Evolutionary conservation across 2,888 invertebrate genomes (phyloP).

Genomic region (Yponomeuta cagnagella): DNA sequence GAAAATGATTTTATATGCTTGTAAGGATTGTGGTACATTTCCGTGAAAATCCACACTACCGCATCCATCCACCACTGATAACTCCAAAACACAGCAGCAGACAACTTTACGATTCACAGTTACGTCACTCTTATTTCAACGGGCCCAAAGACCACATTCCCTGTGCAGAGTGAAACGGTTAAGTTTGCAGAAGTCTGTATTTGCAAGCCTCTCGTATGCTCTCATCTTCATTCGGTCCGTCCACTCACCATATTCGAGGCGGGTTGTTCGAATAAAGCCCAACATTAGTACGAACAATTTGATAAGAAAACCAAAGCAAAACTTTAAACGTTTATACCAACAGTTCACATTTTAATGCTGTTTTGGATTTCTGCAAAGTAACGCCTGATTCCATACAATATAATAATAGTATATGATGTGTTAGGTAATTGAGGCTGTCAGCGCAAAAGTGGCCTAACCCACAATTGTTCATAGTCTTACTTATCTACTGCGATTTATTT

Average conservation of each 20-base stretch:
- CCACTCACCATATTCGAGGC: neutral
- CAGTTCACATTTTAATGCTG: too few relatives aligned
- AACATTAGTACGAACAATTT: neutral
- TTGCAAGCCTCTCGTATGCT: neutral
- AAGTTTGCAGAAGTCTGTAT: slow-evolving; percentile 6
- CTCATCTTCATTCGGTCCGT: slow-evolving; percentile 8
- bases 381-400: too few relatives aligned
- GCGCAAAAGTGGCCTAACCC: too few relatives aligned
- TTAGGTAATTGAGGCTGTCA: too few relatives aligned
- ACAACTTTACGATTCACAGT: neutral
- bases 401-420: too few relatives aligned
- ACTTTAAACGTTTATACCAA: too few relatives aligned
- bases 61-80: neutral
- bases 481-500: too few relatives aligned
- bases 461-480: too few relatives aligned
- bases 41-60: neutral
- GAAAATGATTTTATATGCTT: too few relatives aligned
- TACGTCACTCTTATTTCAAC: neutral
- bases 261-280: neutral
- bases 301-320: neutral
- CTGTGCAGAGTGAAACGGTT: neutral
- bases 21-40: neutral
- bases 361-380: too few relatives aligned
- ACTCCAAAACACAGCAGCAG: neutral
- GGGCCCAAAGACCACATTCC: neutral